These are phyloP conservation scores for Peromyscus maniculatus DNA, from an alignment of 2,113 vertebrate species.

Conservation along the genomic window DNA sequence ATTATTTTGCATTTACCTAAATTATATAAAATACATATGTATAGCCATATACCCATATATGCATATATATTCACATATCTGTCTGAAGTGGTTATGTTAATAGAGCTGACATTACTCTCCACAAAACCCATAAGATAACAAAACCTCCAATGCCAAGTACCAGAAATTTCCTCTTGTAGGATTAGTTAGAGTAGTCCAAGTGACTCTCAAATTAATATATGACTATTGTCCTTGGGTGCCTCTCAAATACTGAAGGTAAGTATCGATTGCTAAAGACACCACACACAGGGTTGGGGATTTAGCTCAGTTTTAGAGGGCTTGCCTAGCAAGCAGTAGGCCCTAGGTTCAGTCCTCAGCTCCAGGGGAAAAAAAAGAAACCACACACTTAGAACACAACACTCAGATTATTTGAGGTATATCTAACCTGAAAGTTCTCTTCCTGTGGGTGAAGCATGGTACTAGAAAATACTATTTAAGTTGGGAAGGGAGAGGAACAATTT, in stretches of 20 bases:
- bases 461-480: background rate
- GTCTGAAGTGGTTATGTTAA: background rate
- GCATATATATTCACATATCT: background rate
- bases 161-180: background rate
- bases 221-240: background rate
- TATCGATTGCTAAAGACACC: background rate
- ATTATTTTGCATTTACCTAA: background rate
- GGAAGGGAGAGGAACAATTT: background rate
- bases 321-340: no score
- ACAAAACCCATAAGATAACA: background rate
- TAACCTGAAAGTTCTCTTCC: background rate
- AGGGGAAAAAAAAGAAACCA: background rate
- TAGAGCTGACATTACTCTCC: background rate
- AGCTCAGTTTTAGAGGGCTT: no score
- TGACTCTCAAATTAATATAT: background rate
- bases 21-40: background rate
- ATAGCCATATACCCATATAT: background rate
- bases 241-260: background rate
- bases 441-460: background rate
- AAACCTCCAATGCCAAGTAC: background rate
- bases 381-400: background rate
- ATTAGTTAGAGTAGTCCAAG: background rate
- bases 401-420: background rate
- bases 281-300: background rate
- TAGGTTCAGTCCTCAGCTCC: no score